These are phyloP conservation scores for Mesocricetus auratus DNA, from an alignment of 2,113 vertebrate genomes.

Conservation along the genomic window DNA sequence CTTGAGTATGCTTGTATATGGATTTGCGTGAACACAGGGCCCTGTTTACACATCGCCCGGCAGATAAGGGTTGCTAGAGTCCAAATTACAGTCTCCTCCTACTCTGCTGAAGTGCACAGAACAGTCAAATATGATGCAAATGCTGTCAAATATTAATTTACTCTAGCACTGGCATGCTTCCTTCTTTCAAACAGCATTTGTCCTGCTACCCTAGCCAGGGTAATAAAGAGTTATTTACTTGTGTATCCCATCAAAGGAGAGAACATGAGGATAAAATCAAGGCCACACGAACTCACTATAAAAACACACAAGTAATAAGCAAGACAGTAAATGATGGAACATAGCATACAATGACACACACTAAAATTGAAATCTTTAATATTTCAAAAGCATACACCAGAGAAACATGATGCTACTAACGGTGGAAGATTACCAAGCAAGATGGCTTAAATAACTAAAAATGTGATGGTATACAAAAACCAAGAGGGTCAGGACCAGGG, in stretches of 20 bases:
- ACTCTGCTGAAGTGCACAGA: slow-evolving; percentile 71
- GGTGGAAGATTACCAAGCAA: not conserved
- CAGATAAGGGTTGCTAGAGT: slow-evolving; percentile 81
- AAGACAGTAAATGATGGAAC: not conserved
- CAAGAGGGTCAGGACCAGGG: not conserved
- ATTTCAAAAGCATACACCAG: slow-evolving; percentile 52
- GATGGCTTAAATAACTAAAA: not conserved
- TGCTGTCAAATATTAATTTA: slow-evolving; percentile 78
- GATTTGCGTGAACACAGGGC: slow-evolving; percentile 39
- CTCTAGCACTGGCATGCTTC: slow-evolving; percentile 6
- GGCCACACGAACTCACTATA: not conserved
- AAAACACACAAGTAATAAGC: not conserved
- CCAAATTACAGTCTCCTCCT: slow-evolving; percentile 77
- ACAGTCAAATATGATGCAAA: slow-evolving; percentile 75
- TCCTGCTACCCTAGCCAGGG: not conserved
- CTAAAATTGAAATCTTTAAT: slow-evolving; percentile 2
- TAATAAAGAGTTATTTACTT: slow-evolving; percentile 31
- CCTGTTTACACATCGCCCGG: slow-evolving; percentile 70
- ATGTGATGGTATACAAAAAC: not conserved
- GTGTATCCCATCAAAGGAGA: slow-evolving; percentile 14
- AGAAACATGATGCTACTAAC: not conserved
- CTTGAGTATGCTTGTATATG: not conserved
- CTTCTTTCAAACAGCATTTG: slow-evolving; percentile 61
- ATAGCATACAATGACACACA: not conserved
- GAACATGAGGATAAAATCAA: slow-evolving; percentile 5